Base-by-base conservation (phyloP, 1,140 invertebrate genomes). In the Pseudomyrmex concolor region DNA sequence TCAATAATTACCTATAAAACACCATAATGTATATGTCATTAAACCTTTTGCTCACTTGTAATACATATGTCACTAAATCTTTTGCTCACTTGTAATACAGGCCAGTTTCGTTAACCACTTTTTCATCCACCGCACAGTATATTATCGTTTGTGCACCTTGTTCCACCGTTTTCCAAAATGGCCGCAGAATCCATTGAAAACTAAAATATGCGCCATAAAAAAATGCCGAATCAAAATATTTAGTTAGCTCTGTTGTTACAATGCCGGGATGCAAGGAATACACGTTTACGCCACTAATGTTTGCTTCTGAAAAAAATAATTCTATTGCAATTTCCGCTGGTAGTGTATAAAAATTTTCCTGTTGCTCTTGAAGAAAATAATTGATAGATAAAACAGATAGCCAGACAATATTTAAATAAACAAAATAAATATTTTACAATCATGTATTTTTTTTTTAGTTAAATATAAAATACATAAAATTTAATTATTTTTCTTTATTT, bases 111-210 rank as follows among this genome's bases (percentile, higher is more conserved):
- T 95, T 93, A 4, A 94, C 95, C 80, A 96, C 94, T 73, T 95
- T 94, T 85, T 97, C 96, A 91, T 97, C 96, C 2, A 98, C 92
- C 2, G 97, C 95, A 91, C 97, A 97, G 89, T 97, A 95, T 59
- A 98, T 94, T 1, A 96, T 96, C 0, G 97, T 98, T 92, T 98
- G 97, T 7, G 97, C 97, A 0, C 97, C 97, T 86, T 96, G 95
- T 84, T 95, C n/a, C n/a, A n/a, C n/a, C 94, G 0, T 95, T 92
- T 97, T 97, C 15, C 95, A 93, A 57, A 96, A 51, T 51, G 50
- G 50, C 13, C 50, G 1, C 12, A 51, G 4, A 71, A 71, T 17
- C 25, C 50, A 7, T 1, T 1, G 7, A 9, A 1, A n/a, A 55
- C 55, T 12, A 17, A 71, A 17, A 0, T 2, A 57, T 1, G 51